A percentile compares a stretch with the other conserved stretches of the same genome.
Conservation (phyloP, 2,797 vertebrate genomes). For the Gephyroberyx darwinii region DNA sequence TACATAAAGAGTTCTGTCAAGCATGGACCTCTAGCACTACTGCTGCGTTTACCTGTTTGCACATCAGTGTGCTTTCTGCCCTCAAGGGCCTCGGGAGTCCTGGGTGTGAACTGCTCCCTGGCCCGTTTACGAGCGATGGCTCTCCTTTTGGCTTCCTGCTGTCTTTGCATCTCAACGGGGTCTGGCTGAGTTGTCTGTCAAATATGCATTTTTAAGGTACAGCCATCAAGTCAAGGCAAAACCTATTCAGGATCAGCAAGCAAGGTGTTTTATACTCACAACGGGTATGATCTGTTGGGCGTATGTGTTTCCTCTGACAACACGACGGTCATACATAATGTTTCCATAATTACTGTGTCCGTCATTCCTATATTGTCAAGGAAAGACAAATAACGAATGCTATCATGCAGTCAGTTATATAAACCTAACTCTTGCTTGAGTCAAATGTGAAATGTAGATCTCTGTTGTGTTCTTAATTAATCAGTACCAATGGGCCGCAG, state of each 20-base stretch:
- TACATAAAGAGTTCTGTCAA: not conserved
- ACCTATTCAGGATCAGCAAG: not conserved
- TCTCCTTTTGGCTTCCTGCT: slow-evolving; percentile 77
- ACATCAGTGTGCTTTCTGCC: slow-evolving; percentile 86
- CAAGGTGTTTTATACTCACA: slow-evolving; percentile 74
- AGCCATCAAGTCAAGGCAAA: not conserved
- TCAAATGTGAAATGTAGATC: not conserved
- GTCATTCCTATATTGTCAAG: slow-evolving; percentile 74
- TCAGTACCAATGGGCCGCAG: not conserved
- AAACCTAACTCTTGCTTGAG: not conserved
- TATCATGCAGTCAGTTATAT: not conserved
- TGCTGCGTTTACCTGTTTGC: slow-evolving; percentile 87
- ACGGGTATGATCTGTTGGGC: slow-evolving; percentile 71
- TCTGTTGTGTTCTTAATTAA: not conserved
- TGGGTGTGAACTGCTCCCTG: slow-evolving; percentile 70
- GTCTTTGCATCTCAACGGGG: slow-evolving; percentile 76
- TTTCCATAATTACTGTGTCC: slow-evolving; percentile 78
- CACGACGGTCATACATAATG: slow-evolving; percentile 92
- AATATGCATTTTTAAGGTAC: not conserved
- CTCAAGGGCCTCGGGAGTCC: slow-evolving; percentile 83
- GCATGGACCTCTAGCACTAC: too few relatives aligned
- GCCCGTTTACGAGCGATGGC: slow-evolving; percentile 69
- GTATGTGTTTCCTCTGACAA: slow-evolving; percentile 90
- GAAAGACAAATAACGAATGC: slow-evolving; percentile 11
- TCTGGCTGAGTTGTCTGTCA: slow-evolving; percentile 70